Base-by-base conservation (phyloP, 2,113 vertebrate genomes). In the Oenanthe oenanthe region DNA sequence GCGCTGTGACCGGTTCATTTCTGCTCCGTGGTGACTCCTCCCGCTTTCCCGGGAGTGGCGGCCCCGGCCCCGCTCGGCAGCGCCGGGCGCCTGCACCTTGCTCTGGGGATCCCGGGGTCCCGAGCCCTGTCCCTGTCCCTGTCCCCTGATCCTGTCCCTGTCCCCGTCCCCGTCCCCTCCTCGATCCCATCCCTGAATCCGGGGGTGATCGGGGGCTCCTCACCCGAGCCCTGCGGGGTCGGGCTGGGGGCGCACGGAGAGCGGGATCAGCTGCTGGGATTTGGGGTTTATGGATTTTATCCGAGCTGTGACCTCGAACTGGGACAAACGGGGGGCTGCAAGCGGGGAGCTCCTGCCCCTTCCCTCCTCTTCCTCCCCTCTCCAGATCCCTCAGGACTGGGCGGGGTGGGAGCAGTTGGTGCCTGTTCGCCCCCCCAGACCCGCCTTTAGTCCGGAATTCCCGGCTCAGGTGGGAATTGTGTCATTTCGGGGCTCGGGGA, bases 261-360 rank as follows among this genome's bases (percentile, higher is more conserved):
- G 72, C 17, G 15, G 54, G 47, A 17, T 3, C 5, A 1, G n/a
- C 47, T 0, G 12, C 6, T 3, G 63, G 36, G 34, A 1, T 40
- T 62, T 12, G 75, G 67, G 26, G 9, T 48, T 26, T 4, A 1
- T 21, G 57, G 34, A 6, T 34, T 72, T 50, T 5, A 10, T 1
- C 5, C 0, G 34, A 21, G 5, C 17, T 0, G 40, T 48, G 17
- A 34, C 60, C 3, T 0, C 0, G 34, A 4, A 15, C 1, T 11
- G 87, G 54, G 57, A 25, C n/a, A 7, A 32, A 17, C 0, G 48
- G n/a, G n/a, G n/a, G n/a, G 56, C 29, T 58, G 62, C 34, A 18
- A 29, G 0, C 29, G 48, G 47, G 54, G 6, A 29, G 36, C 28
- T 56, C n/a, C 65, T 29, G 18, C 68, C 22, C 36, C 71, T 32